Evolutionary conservation across 2,888 invertebrate genomes (phyloP), one percentile per base, ranked within the genome.

Genomic region (Muschampia staudingeri): DNA sequence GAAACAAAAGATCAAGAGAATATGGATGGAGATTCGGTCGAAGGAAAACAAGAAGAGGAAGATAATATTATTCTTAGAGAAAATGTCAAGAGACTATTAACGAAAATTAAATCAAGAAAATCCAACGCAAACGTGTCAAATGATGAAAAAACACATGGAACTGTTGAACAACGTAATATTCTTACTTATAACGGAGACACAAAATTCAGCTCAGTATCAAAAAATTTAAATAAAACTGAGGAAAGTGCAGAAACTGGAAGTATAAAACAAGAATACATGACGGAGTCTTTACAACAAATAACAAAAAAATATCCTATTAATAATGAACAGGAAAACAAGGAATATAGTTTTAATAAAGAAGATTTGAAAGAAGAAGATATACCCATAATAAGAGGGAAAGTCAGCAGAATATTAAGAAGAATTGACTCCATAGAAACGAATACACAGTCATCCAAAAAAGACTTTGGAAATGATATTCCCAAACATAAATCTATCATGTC

Each of bases 401-500:
- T 94, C 0, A 92, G 88, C 76, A 93, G 90, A 84, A 84, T 94
- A 11, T 91, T 93, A 44, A 91, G 86, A 65, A 87, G 90, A 84
- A 82, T 91, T 16, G 84, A 85, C 78, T 90, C 90, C 1, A 84
- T 81, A 37, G 91, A 90, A 71, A 75, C 76, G 52, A 87, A 82
- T 80, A 73, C 75, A 34, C 85, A 81, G 12, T 83, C 86, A 34
- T 84, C 82, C 11, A 90, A 90, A 76, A 87, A 87, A 11, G 89
- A 90, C 37, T 69, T 82, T 1, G 81, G 81, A 2, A 88, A 90
- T 9, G 91, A 92, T 16, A 75, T 92, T 14, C 93, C 92, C 2
- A 93, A 90, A 81, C 92, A 92, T 65, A 93, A 91, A 70, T 92
- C 93, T 0, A 92, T 96, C 1, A 82, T 93, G 37, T 93, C 95